Evolutionary conservation across 2,797 vertebrate species (phyloP), one percentile per base, ranked within the genome.

Genomic region (Syndactyla subalaris): DNA sequence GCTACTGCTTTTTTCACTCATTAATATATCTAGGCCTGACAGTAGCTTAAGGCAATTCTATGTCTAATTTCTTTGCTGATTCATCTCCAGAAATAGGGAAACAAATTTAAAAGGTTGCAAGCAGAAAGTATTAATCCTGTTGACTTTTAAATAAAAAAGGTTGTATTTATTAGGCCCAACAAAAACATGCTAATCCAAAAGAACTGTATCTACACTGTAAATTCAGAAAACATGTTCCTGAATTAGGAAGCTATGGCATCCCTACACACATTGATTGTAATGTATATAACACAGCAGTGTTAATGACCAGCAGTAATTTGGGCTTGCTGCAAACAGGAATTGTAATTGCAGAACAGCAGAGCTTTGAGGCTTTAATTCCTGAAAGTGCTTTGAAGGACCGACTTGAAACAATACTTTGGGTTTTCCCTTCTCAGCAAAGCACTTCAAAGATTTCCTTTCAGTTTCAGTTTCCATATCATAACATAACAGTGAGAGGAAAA

Each of bases 41-140:
- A 34, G 29, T 32, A 45, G 41, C 63, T 73, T 34, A 24, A 68
- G 59, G 63, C 72, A 89, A 61, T 27, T 82, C 41, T 1, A 24
- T 6, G 41, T 75, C 61, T 48, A 18, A 62, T 75, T 91, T 75
- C 62, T 61, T 34, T 72, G 46, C 52, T 79, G 34, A 85, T 82
- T 89, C 63, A 81, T 22, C 36, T 89, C 41, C 49, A 65, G 54
- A 87, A 91, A 78, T 2, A 67, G 29, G 14, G 86, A 86, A 91
- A 65, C 43, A 77, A 70, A 51, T 62, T 52, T 51, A 43, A 84
- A 54, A 74, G 39, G 14, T 21, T 80, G 39, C 24, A 70, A 66
- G 70, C 34, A 88, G 55, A 34, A 92, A 52, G 18, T 4, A 73
- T 41, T 39, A 46, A 46, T 36, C 17, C 38, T 66, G 43, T 11